Base-by-base conservation (phyloP, 2,888 invertebrate genomes). In the Saturnia japonica region DNA sequence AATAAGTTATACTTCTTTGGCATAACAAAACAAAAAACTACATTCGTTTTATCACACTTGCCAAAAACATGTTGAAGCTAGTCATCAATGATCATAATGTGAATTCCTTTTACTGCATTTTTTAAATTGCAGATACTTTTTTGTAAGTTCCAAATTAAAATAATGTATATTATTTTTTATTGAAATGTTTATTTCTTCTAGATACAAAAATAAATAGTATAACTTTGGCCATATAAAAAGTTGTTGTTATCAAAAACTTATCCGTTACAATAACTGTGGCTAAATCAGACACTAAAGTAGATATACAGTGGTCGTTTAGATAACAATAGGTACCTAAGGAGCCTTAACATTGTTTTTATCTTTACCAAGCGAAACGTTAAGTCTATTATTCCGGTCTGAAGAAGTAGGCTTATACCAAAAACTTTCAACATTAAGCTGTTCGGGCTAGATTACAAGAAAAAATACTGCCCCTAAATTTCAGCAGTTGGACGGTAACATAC, bases 301-400 rank as follows among this genome's bases (percentile, higher is more conserved):
- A 60, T 60, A 71, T 28, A 60, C 40, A 51, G 64, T 62, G 40
- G 28, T 68, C 64, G 62, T 71, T 68, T 64, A 71, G 60, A 71
- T 71, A 71, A 71, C 71, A 68, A 60, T 64, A 64, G 62, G 68
- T 68, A 71, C 40, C 62, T 64, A 64, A 60, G 42, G 22, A 68
- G 62, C 64, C 51, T 68, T 60, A 62, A 71, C 68, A 71, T 67
- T 70, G 66, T 71, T 71, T 68, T 71, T 71, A 71, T 71, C 71
- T 71, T 40, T 25, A 54, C 42, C 62, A 12, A 40, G 47, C 57
- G 68, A 68, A 68, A 62, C 68, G 64, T 71, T 68, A 68, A 71
- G 64, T 68, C 68, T 68, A 71, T 71, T 68, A 71, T 71, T 71
- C 51, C 47, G 28, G 45, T 40, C 68, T 71, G 71, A 68, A 68